Conservation (phyloP, 2,113 vertebrate species). For the Pelecanus crispus region DNA sequence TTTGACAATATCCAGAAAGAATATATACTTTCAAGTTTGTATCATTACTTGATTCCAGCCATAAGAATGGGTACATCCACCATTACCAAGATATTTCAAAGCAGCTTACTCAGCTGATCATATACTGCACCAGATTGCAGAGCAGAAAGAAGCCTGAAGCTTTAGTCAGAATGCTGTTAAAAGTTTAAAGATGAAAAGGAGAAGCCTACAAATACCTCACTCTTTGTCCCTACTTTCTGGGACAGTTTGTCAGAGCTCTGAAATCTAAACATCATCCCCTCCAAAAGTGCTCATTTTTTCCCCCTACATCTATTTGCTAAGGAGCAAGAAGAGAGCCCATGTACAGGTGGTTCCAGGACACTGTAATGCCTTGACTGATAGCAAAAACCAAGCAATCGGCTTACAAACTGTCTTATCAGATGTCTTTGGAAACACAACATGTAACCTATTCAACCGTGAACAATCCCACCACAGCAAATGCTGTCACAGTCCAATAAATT, state of each 20-base stretch:
- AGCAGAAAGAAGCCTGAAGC: not conserved
- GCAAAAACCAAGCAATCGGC: not conserved
- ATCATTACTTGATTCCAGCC: not conserved
- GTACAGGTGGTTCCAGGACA: not conserved
- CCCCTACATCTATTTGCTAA: not conserved
- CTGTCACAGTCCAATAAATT: not conserved
- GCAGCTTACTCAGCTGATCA: not conserved
- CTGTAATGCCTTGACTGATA: not conserved
- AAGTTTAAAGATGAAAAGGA: not conserved
- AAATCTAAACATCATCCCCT: not conserved
- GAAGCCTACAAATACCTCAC: not conserved
- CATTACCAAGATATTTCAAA: not conserved
- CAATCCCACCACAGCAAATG: not conserved
- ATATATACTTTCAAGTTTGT: not conserved
- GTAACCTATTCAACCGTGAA: not conserved
- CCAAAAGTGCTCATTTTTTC: fast-evolving
- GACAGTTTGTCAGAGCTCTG: not conserved
- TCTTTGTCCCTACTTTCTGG: not conserved
- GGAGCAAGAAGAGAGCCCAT: not conserved
- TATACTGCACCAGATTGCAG: not conserved
- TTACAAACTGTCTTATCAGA: not conserved
- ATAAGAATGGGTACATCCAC: not conserved
- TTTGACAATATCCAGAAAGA: not conserved
- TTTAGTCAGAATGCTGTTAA: not conserved
- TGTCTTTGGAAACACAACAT: not conserved